phyloP scores from a whole-genome alignment of 2,113 vertebrate genomes.

The Vanacampus margaritifer region DNA sequence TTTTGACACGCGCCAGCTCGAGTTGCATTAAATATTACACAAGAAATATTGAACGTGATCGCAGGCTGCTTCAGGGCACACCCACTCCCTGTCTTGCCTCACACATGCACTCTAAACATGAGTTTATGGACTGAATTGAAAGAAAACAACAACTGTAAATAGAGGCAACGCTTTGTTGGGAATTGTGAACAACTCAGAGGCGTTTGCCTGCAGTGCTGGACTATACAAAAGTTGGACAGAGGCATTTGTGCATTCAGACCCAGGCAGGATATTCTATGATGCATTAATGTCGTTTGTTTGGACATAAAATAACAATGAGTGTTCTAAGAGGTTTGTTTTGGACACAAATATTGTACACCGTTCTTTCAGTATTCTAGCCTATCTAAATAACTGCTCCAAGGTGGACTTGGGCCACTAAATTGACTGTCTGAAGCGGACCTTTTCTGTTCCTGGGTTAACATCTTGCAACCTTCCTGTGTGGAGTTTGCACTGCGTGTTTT shows the following conservation, averaged over 20 bases:
- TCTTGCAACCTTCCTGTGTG: too few species aligned
- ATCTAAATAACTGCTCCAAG: neutral
- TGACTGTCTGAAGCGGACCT: too few species aligned
- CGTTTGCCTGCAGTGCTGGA: neutral
- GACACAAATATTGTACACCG: neutral
- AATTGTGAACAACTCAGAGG: neutral
- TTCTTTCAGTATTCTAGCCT: neutral
- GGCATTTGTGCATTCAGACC: neutral
- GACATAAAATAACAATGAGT: neutral
- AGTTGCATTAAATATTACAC: slow-evolving; percentile 9
- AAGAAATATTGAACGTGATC: slow-evolving; percentile 13
- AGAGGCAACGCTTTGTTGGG: neutral
- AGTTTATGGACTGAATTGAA: slow-evolving; percentile 37
- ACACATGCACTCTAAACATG: slow-evolving; percentile 26
- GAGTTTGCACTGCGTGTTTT: too few species aligned
- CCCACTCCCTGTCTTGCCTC: slow-evolving; percentile 52
- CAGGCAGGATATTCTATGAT: neutral
- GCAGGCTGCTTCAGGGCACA: slow-evolving; percentile 48
- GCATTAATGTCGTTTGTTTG: neutral
- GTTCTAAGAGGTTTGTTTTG: too few species aligned
- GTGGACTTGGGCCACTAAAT: neutral
- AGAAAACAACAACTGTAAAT: slow-evolving; percentile 5
- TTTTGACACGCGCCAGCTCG: neutral
- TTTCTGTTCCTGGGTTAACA: too few species aligned
- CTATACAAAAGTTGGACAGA: neutral